These are phyloP conservation scores for Ceyx melanurus DNA, from an alignment of 2,113 vertebrate genomes.

Conservation along the genomic window DNA sequence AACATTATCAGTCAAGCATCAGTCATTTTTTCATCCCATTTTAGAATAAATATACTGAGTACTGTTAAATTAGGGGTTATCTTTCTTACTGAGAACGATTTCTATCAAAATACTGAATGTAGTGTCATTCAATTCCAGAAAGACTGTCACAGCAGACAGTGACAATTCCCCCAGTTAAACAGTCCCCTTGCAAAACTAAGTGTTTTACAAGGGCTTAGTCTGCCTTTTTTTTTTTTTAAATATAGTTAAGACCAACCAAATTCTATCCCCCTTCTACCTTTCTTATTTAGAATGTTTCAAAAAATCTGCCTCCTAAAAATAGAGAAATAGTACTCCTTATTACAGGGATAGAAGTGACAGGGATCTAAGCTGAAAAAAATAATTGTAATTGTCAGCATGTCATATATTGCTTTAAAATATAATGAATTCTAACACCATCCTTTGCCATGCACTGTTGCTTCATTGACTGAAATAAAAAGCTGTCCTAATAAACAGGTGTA, in stretches of 20 bases:
- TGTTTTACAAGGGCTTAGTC: neutral
- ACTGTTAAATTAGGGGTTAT: neutral
- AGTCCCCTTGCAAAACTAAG: neutral
- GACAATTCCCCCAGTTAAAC: neutral
- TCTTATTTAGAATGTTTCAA: neutral
- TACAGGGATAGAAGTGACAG: neutral
- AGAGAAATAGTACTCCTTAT: neutral
- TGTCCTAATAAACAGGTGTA: neutral
- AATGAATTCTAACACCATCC: neutral
- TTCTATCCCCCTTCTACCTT: neutral
- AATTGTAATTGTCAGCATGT: neutral
- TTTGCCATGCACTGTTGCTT: neutral
- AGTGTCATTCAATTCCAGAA: neutral
- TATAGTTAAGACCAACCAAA: neutral
- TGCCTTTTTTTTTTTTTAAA: neutral
- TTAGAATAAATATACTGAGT: neutral
- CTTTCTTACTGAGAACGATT: neutral
- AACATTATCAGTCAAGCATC: neutral
- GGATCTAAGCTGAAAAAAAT: neutral
- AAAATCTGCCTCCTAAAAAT: neutral
- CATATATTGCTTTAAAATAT: neutral
- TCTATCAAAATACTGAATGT: neutral
- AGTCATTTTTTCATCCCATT: neutral
- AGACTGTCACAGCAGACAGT: neutral
- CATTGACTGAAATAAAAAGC: neutral